Evolutionary conservation across 1,140 invertebrate species (phyloP).

Genomic region (Drosophila tristis): DNA sequence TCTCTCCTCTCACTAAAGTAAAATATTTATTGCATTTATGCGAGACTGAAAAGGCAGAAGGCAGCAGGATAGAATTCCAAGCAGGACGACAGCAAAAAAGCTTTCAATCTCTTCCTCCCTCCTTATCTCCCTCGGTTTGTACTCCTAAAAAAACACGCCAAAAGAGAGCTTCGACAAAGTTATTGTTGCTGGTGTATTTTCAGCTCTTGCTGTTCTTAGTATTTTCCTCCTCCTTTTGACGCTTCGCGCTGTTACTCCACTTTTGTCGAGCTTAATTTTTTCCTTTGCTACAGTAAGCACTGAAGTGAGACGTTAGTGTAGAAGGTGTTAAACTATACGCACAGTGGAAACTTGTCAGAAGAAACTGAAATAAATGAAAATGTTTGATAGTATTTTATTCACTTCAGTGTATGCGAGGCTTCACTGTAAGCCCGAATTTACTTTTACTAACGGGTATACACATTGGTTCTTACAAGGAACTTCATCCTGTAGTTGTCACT

Average conservation of each 20-base stretch:
- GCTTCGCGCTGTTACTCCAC: constrained; percentile 57
- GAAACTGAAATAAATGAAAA: too few relatives aligned
- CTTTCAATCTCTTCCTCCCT: constrained; percentile 1
- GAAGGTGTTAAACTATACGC: neutral
- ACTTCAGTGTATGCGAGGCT: neutral
- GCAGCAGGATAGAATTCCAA: constrained; percentile 23
- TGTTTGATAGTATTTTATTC: neutral
- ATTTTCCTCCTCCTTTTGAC: constrained; percentile 12
- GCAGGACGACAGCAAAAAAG: constrained; percentile 29
- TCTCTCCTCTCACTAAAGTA: constrained; percentile 17
- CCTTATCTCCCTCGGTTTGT: too few relatives aligned
- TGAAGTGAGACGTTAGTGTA: neutral
- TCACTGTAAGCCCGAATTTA: neutral
- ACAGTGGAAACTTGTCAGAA: neutral
- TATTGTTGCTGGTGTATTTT: constrained; percentile 46
- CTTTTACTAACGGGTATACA: too few relatives aligned
- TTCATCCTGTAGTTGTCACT: neutral
- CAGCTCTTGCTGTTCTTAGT: constrained; percentile 37
- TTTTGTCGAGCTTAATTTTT: constrained; percentile 43
- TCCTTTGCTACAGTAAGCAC: neutral
- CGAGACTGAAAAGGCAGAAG: constrained; percentile 14
- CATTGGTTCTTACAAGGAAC: neutral
- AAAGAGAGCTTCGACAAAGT: constrained; percentile 31
- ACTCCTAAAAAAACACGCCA: constrained; percentile 8
- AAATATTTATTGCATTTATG: constrained; percentile 73